Percentiles rank a stretch among this genome's conserved stretches.
Evolutionary conservation across 2,113 vertebrate species (phyloP).

Genomic region (Colius striatus): DNA sequence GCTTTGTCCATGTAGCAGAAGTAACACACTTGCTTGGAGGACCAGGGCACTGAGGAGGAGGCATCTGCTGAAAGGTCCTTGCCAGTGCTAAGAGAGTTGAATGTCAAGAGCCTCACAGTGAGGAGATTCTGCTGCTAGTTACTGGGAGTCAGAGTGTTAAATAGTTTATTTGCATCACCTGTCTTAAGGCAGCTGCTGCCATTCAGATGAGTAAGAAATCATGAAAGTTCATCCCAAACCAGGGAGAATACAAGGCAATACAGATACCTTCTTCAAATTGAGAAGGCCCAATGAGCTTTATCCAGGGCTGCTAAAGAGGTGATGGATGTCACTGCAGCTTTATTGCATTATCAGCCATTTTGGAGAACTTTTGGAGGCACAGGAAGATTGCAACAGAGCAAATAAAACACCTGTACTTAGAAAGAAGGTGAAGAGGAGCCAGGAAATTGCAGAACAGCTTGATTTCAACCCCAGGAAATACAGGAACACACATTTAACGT

Average conservation of each 20-base stretch:
- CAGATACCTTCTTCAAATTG: not conserved
- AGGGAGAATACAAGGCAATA: not conserved
- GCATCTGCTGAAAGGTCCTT: not conserved
- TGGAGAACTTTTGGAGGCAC: not conserved
- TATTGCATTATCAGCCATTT: not conserved
- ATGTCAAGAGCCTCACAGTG: fast-evolving
- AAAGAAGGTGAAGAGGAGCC: not conserved
- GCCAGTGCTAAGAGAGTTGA: not conserved
- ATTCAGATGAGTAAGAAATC: not conserved
- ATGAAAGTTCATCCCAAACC: not conserved
- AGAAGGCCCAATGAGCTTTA: not conserved
- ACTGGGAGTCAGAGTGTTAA: not conserved
- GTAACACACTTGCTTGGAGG: not conserved
- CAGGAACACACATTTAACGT: not conserved
- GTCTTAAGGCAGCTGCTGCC: not conserved
- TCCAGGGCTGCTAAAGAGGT: not conserved
- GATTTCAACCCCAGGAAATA: not conserved
- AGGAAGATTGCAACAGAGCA: not conserved
- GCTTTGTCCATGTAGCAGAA: fast-evolving
- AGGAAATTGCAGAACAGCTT: not conserved
- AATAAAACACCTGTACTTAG: not conserved
- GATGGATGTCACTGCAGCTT: not conserved
- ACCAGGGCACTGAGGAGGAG: not conserved
- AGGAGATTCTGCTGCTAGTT: not conserved
- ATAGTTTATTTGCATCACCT: not conserved